phyloP scores from a whole-genome alignment of 1,140 invertebrate species.

The Cotesia glomerata region DNA sequence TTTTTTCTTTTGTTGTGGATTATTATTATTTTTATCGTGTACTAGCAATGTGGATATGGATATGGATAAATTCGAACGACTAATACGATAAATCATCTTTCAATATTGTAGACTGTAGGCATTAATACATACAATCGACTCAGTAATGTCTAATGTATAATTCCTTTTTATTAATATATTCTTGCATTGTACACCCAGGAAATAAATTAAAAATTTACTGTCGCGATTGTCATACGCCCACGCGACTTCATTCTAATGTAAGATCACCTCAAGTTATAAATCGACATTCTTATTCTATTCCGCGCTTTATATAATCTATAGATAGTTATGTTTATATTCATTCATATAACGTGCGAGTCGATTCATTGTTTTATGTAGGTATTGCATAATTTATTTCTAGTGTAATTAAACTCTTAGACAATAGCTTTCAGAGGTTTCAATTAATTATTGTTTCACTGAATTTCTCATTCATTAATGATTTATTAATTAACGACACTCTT shows the following conservation, averaged over 20 bases:
- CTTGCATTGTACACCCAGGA: neutral
- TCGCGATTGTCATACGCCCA: constrained; percentile 1
- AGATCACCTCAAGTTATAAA: neutral
- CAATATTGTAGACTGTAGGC: neutral
- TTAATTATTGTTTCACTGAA: neutral
- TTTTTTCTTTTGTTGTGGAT: neutral
- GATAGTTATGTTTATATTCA: neutral
- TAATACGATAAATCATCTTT: constrained; percentile 8
- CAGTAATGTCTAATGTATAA: neutral
- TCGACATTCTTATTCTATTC: neutral
- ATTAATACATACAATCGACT: neutral
- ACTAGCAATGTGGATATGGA: neutral
- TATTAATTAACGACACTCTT: neutral
- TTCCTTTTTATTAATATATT: neutral
- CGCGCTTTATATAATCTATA: neutral
- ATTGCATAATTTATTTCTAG: constrained; percentile 8
- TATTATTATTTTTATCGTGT: neutral
- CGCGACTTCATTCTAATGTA: neutral
- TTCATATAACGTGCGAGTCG: neutral
- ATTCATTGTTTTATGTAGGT: neutral
- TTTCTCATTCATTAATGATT: neutral
- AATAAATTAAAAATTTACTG: neutral
- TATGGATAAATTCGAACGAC: neutral
- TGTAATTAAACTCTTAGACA: neutral
- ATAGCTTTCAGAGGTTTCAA: too few species aligned